Percentiles rank a stretch among this genome's conserved stretches.
Conservation (phyloP, 2,113 vertebrate genomes). For the Alligator sinensis region DNA sequence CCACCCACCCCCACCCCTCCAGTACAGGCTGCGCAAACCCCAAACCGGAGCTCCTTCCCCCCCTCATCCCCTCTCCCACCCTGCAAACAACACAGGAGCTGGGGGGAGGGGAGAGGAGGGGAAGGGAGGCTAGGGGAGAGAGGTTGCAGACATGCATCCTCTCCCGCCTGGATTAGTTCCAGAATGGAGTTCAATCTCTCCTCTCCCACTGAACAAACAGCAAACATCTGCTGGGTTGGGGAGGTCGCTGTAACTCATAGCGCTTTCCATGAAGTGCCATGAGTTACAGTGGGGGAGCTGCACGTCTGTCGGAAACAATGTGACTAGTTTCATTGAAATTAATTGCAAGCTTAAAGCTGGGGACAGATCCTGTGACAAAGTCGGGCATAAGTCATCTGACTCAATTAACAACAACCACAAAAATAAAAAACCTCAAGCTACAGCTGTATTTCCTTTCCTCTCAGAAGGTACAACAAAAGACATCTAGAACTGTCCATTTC, state of each 20-base stretch:
- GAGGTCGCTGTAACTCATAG: too few relatives aligned
- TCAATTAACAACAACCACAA: background rate
- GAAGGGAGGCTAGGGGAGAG: accelerated
- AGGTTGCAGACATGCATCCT: background rate
- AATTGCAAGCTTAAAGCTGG: accelerated
- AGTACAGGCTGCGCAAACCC: accelerated
- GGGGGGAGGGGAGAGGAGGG: too few relatives aligned
- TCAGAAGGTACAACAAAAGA: background rate
- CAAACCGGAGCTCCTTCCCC: background rate
- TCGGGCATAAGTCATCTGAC: background rate
- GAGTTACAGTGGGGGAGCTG: background rate
- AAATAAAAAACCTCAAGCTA: background rate
- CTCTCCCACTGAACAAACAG: background rate
- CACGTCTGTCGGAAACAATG: background rate
- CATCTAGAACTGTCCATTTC: background rate
- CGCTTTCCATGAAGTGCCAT: too few relatives aligned
- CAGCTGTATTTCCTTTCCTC: background rate
- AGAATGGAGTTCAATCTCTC: background rate
- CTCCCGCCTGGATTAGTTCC: background rate
- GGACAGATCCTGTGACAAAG: background rate
- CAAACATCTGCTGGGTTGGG: background rate
- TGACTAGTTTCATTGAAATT: background rate
- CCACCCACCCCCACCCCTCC: too few relatives aligned
- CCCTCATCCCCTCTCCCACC: background rate
- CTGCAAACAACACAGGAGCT: too few relatives aligned